Evolutionary conservation across 2,888 invertebrate genomes (phyloP).

Genomic region (Syrphus vitripennis): DNA sequence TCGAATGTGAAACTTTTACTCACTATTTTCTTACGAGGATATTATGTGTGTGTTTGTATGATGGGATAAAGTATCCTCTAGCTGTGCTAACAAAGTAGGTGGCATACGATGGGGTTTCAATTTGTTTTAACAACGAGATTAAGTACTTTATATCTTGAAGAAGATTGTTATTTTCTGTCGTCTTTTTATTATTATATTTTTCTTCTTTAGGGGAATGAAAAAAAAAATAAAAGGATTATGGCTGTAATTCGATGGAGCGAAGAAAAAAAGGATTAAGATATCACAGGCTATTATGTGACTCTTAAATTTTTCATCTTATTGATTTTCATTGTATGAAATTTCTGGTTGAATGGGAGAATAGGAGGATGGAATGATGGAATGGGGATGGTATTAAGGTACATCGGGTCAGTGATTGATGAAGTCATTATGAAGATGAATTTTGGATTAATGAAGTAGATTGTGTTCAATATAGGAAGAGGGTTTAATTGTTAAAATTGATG

Average conservation of each 20-base stretch:
- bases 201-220: not conserved
- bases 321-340: conserved; percentile 36
- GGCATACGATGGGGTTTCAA: conserved; percentile 48
- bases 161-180: conserved; percentile 46
- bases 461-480: not conserved
- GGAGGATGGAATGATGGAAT: not conserved
- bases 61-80: not conserved
- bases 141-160: conserved; percentile 47
- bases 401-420: conserved; percentile 19
- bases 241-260: conserved; percentile 55
- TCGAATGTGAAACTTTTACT: not conserved
- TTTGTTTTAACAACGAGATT: conserved; percentile 70
- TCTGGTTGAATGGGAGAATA: no score
- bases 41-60: conserved; percentile 7
- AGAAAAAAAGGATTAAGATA: conserved; percentile 41
- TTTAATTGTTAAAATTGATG: not conserved
- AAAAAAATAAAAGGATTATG: conserved; percentile 55
- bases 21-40: not conserved
- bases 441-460: conserved; percentile 26
- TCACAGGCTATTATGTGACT: not conserved
- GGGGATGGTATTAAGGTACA: not conserved
- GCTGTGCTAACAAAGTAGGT: conserved; percentile 2
- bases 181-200: not conserved
- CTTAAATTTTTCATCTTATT: conserved; percentile 35
- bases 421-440: conserved; percentile 54